A percentile compares a stretch with the other conserved stretches of the same genome.
phyloP scores from a whole-genome alignment of 2,113 vertebrate species.

The Calyptommatus sinebrachiatus region DNA sequence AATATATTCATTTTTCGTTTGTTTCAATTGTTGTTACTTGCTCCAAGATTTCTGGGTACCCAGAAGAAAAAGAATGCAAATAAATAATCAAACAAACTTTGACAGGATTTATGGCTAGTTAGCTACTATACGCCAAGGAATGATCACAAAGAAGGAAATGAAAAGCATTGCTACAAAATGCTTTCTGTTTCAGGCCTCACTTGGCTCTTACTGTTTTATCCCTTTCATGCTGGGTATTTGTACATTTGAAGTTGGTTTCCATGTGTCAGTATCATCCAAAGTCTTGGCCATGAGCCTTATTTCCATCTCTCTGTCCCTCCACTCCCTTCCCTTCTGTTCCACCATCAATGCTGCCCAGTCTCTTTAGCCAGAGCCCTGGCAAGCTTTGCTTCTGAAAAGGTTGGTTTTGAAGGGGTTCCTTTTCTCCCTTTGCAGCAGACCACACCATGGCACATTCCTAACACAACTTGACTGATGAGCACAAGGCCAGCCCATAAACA shows the following conservation, averaged over 20 bases:
- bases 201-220: too few relatives aligned
- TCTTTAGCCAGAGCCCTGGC: conserved; percentile 22
- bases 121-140: too few relatives aligned
- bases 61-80: too few relatives aligned
- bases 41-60: too few relatives aligned
- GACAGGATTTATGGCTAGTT: too few relatives aligned
- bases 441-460: background rate
- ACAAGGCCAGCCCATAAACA: conserved; percentile 13
- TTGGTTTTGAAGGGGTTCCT: background rate
- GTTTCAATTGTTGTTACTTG: too few relatives aligned
- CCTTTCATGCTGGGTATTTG: background rate
- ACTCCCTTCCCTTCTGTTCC: conserved; percentile 10
- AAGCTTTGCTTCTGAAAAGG: background rate
- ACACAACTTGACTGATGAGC: conserved; percentile 12
- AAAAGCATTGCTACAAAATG: too few relatives aligned
- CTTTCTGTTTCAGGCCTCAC: too few relatives aligned
- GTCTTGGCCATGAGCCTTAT: conserved; percentile 42
- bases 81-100: too few relatives aligned
- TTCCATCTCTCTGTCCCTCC: conserved; percentile 17
- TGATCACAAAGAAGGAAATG: too few relatives aligned
- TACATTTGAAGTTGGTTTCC: conserved; percentile 41
- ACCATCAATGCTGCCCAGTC: background rate
- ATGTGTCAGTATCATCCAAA: conserved; percentile 40
- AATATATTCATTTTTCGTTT: too few relatives aligned
- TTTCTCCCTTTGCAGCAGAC: background rate